Evolutionary conservation across 2,888 invertebrate genomes (phyloP).

Genomic region (Dicycla oo): DNA sequence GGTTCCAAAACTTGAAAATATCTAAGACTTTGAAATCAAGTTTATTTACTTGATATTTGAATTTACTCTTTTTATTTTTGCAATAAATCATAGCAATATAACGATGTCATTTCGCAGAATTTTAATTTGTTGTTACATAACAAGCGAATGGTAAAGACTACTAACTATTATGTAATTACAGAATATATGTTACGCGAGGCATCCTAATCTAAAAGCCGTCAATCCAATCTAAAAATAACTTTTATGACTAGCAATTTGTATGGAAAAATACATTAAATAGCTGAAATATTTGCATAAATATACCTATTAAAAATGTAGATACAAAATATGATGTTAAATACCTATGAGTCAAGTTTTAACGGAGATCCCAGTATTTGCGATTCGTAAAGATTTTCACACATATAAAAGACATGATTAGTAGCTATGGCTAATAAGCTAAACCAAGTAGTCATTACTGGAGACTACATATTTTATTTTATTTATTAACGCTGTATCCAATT

Average conservation of each 20-base stretch:
- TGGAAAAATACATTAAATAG: constrained; percentile 21
- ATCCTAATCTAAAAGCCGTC: not conserved
- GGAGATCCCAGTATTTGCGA: constrained; percentile 28
- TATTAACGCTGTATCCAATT: constrained; percentile 23
- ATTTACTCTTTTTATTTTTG: not conserved
- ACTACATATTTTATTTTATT: constrained; percentile 7
- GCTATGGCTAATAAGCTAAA: constrained; percentile 18
- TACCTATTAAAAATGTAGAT: constrained; percentile 9
- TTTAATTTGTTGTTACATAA: constrained; percentile 16
- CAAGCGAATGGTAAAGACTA: not conserved
- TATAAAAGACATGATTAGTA: not conserved
- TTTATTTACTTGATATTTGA: not conserved
- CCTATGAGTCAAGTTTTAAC: constrained; percentile 16
- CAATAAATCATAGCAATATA: not conserved
- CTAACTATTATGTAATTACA: constrained; percentile 19
- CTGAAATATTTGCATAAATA: constrained; percentile 26
- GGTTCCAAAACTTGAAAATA: not conserved
- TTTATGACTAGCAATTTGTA: constrained; percentile 14
- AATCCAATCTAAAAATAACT: constrained; percentile 18
- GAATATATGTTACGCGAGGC: constrained; percentile 6
- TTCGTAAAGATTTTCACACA: constrained; percentile 8
- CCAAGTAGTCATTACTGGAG: constrained; percentile 2
- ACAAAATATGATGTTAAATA: constrained; percentile 29
- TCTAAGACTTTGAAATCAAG: not conserved
- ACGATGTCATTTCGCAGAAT: not conserved